Conservation (phyloP, 1,140 invertebrate species). For the Camponotus floridanus region DNA sequence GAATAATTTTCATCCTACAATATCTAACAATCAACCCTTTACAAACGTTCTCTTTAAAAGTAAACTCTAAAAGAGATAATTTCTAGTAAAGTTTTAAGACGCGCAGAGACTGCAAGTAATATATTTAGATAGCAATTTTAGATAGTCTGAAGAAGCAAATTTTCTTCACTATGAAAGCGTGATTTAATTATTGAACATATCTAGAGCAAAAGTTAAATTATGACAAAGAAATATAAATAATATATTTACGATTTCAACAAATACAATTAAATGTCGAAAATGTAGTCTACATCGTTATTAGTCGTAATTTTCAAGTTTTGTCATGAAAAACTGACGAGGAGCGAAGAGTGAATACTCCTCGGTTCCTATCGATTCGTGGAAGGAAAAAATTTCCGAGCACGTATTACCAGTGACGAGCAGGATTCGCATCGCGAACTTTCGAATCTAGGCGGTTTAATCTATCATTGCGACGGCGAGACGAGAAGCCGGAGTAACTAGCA, state of each 20-base stretch:
- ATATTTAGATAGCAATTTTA: neutral
- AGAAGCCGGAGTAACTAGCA: constrained; percentile 76
- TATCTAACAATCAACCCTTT: constrained; percentile 2
- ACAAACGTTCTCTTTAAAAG: constrained; percentile 35
- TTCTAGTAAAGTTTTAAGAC: constrained; percentile 2
- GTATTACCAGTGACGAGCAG: constrained; percentile 60
- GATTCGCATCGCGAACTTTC: constrained; percentile 66
- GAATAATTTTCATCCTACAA: constrained; percentile 43
- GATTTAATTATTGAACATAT: neutral
- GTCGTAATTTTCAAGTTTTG: neutral
- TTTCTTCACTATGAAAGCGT: neutral
- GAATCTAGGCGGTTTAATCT: constrained; percentile 75
- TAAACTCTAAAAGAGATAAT: constrained; percentile 24
- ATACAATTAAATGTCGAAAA: neutral
- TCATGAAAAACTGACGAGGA: neutral
- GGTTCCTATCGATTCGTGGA: constrained; percentile 31
- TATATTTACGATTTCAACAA: neutral
- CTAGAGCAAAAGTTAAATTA: neutral
- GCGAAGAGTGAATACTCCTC: neutral
- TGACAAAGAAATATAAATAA: neutral
- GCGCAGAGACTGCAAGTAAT: neutral
- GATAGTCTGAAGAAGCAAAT: neutral
- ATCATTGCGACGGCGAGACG: constrained; percentile 70
- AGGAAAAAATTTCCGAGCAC: constrained; percentile 62
- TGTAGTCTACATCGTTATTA: neutral